Conservation (phyloP, 1,140 invertebrate species). For the Heliconius hewitsoni region DNA sequence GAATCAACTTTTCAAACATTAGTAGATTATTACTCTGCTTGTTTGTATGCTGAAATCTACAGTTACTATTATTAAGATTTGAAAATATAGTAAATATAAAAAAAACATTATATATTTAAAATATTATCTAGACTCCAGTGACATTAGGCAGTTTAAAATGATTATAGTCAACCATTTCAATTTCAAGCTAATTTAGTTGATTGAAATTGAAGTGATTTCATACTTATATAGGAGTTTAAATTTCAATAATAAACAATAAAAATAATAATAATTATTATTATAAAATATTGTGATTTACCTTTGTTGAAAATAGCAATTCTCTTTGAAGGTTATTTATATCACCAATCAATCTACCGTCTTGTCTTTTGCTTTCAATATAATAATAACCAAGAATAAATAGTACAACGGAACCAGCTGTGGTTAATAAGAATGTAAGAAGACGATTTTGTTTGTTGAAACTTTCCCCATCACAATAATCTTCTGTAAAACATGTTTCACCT, state of each 20-base stretch:
- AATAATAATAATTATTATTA: neutral
- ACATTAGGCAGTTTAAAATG: too few species aligned
- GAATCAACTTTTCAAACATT: too few species aligned
- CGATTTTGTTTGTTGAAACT: slow-evolving; percentile 57
- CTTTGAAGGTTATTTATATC: slow-evolving; percentile 78
- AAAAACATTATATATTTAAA: too few species aligned
- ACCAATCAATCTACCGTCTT: slow-evolving; percentile 79
- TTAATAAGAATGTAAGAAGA: slow-evolving; percentile 79
- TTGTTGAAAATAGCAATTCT: slow-evolving; percentile 75
- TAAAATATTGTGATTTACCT: slow-evolving; percentile 54
- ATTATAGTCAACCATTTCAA: too few species aligned
- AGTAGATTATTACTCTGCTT: too few species aligned
- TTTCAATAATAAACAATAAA: slow-evolving; percentile 11
- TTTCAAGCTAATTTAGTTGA: too few species aligned
- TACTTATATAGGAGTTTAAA: neutral
- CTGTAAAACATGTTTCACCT: slow-evolving; percentile 66
- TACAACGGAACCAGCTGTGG: slow-evolving; percentile 86
- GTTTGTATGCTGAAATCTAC: too few species aligned
- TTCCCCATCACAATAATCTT: slow-evolving; percentile 70
- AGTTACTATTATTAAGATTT: too few species aligned
- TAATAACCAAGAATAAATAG: slow-evolving; percentile 89
- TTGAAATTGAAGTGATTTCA: too few species aligned
- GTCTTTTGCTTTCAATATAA: slow-evolving; percentile 87
- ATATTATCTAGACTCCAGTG: too few species aligned
- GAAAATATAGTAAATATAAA: too few species aligned